Evolutionary conservation across 2,888 invertebrate species (phyloP), one percentile per base, ranked within the genome.

Genomic region (Linnaemya tessellans): DNA sequence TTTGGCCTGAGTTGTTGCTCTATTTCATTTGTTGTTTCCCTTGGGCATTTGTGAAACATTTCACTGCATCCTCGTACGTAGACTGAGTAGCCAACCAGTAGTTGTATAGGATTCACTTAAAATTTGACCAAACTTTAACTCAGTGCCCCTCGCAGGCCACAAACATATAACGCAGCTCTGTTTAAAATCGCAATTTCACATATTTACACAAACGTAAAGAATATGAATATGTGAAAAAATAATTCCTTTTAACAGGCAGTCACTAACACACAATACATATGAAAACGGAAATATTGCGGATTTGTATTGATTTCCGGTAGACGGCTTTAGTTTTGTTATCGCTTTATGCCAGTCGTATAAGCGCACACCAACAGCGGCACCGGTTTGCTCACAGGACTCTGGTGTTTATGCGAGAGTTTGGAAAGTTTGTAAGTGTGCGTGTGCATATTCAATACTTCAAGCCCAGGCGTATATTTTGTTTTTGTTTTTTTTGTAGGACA

Each of bases 281-380:
- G 79, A 74, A 75, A 85, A 82, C 85, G 85, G 85, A 85, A 82
- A 82, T 85, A 85, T 85, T 85, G 85, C 82, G 85, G 85, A 85
- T 85, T 85, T 85, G 85, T 82, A 85, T 85, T 85, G 85, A 85
- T 85, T 82, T 85, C 85, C 85, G 85, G 85, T 80, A 85, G 82
- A 82, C 82, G 54, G 82, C 79, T 79, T 82, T 82, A 82, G 73
- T 46, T 60, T 51, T 82, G 70, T 85, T 85, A 85, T 85, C 82
- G 82, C 71, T 79, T 49, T 41, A 65, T 67, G 71, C 71, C 79
- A 85, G 82, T 49, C 41, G 73, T 70, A n/a, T 49, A 38, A 30
- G 65, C 35, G 9, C 41, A 15, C 60, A 41, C 15, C 11, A 56
- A n/a, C 22, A 22, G 30, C 43, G 46, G 35, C 43, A 49, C 15